Base-by-base conservation (phyloP, 1,140 invertebrate species). In the Nebria ingens region DNA sequence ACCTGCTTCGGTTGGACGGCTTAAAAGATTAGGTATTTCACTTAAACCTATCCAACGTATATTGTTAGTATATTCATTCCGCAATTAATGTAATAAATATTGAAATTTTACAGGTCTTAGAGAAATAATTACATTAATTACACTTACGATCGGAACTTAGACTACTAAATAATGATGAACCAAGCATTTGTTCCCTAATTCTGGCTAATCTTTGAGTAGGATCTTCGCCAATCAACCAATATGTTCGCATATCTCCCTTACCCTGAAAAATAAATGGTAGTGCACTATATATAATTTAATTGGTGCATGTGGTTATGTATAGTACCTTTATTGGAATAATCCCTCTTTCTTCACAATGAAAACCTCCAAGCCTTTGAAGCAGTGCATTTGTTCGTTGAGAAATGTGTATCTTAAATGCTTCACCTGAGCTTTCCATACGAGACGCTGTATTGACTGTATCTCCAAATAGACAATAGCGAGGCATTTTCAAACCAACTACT, bases 401-500 rank as follows among this genome's bases (percentile, higher is more conserved):
- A 66, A 87, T 78, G 70, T 89, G 87, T 45, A 90, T 85, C 61
- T 76, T 75, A 49, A 87, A 76, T 1, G 86, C 80, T 63, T 84
- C 80, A 12, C 85, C 83, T 12, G 77, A 76, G 40, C 81, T 81
- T 65, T 86, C 83, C 83, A 86, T 85, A 23, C 83, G 67, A 0
- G 81, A 83, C 1, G 83, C 83, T 0, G 82, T 85, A 62, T 85
- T 86, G 17, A 94, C 91, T 0, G 91, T 94, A 69, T 94, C 91
- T 0, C 90, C 89, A 67, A 93, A 92, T 1, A 93, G 73, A 69
- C 90, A 92, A 71, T 92, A 92, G 40, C 87, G 77, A 0, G 88
- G 85, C 89, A 93, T 91, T 70, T 92, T 92, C 2, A 89, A 72
- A 1, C 91, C 91, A 1, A 94, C 90, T 0, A 94, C 88, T 2